Evolutionary conservation across 2,797 vertebrate species (phyloP).

Genomic region (Champsocephalus esox): DNA sequence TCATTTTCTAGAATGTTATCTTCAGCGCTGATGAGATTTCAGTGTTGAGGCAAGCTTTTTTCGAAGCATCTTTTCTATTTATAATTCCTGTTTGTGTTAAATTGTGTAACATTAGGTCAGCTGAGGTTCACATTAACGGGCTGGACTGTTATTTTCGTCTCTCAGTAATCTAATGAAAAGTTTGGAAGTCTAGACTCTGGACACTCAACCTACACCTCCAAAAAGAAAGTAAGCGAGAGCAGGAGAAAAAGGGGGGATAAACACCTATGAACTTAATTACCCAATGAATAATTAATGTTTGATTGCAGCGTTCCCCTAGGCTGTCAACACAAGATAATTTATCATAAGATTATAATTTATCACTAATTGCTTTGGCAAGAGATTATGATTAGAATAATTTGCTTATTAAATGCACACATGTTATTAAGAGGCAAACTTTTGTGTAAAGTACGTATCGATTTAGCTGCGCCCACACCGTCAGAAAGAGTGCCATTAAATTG

Average conservation of each 20-base stretch:
- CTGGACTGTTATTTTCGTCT: background rate
- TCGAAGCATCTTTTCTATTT: background rate
- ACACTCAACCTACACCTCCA: slow-evolving; percentile 33
- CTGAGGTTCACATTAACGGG: background rate
- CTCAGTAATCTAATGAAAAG: slow-evolving; percentile 16
- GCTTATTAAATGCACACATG: slow-evolving; percentile 86
- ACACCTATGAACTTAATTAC: slow-evolving; percentile 89
- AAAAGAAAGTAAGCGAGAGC: slow-evolving; percentile 19
- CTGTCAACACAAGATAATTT: slow-evolving; percentile 89
- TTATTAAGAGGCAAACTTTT: slow-evolving; percentile 81
- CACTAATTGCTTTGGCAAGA: slow-evolving; percentile 88
- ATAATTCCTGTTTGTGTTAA: background rate
- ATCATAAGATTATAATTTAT: slow-evolving; percentile 89
- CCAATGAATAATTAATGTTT: slow-evolving; percentile 89
- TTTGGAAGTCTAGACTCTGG: slow-evolving; percentile 38
- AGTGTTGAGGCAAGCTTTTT: slow-evolving; percentile 1
- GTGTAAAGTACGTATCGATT: slow-evolving; percentile 66
- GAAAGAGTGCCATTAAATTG: slow-evolving; percentile 49
- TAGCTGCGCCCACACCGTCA: slow-evolving; percentile 56
- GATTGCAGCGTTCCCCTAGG: slow-evolving; percentile 85
- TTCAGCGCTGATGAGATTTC: background rate
- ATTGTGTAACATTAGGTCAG: background rate
- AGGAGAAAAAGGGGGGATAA: slow-evolving; percentile 42
- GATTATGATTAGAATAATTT: slow-evolving; percentile 87
- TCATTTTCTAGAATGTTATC: background rate